These are phyloP conservation scores for Mimumesa dahlbomi DNA, from an alignment of 2,888 invertebrate genomes.

Conservation along the genomic window DNA sequence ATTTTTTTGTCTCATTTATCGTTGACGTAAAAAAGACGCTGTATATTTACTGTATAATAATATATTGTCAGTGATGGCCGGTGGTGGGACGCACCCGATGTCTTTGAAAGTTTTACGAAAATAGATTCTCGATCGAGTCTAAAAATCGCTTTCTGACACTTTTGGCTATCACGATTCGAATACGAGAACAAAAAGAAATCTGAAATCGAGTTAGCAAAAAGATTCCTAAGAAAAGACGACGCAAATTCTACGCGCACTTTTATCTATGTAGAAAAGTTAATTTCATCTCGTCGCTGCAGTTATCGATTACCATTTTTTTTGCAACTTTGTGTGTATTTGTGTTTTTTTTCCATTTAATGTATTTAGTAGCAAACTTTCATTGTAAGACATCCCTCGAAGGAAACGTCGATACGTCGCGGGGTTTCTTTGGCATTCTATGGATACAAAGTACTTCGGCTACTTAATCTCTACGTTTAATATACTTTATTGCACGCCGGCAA, in stretches of 20 bases:
- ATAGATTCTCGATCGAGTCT: conserved; percentile 5
- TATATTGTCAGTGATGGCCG: conserved; percentile 51
- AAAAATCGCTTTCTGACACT: too few species aligned
- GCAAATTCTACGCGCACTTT: neutral
- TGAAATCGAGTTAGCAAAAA: neutral
- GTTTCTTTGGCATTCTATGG: conserved; percentile 56
- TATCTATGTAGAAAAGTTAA: neutral
- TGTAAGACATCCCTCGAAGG: conserved; percentile 50
- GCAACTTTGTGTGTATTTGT: too few species aligned
- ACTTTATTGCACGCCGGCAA: conserved; percentile 8
- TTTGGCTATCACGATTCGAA: neutral
- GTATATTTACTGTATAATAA: conserved; percentile 31
- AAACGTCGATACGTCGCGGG: conserved; percentile 48
- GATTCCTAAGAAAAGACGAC: neutral
- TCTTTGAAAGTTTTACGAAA: conserved; percentile 16
- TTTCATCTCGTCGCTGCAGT: too few species aligned
- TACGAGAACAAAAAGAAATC: too few species aligned
- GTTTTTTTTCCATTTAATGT: too few species aligned
- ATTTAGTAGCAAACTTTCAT: too few species aligned
- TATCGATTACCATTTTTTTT: too few species aligned
- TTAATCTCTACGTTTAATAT: conserved; percentile 27
- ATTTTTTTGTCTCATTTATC: conserved; percentile 6
- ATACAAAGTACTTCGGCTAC: conserved; percentile 30
- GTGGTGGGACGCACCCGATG: conserved; percentile 18
- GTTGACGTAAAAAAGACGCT: conserved; percentile 16